Evolutionary conservation across 2,888 invertebrate species (phyloP), one percentile per base, ranked within the genome.

Genomic region (Tyria jacobaeae): DNA sequence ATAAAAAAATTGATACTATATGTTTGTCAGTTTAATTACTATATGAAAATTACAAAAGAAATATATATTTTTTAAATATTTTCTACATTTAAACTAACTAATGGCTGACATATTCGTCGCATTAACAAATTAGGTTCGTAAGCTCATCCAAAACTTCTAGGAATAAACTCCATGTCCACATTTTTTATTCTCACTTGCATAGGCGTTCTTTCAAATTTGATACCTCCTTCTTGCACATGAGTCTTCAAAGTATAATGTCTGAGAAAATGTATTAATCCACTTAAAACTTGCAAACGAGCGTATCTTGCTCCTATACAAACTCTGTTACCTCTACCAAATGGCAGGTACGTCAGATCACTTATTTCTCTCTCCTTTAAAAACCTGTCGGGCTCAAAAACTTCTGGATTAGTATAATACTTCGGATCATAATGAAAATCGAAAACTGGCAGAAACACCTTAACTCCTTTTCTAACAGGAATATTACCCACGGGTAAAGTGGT

Each of bases 241-340:
- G 86, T 86, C 24, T 75, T 77, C 0, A 87, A 57, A 17, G 80
- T 71, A 51, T 79, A 88, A 34, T 82, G 64, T 35, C 76, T 81
- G 3, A 88, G 50, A 1, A 87, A 61, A 62, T 88, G 79, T 2
- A 81, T 68, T 14, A 87, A 54, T 0, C 83, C 84, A 39, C 82
- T 70, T 47, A 85, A 79, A 0, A 83, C 70, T 66, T 89, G 89
- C 7, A 88, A 60, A 12, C 73, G 74, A 0, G 88, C 87, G 58
- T 83, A 87, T 62, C 87, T 82, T 64, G 79, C 74, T 64, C 94
- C 94, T 2, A 94, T 87, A 65, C 94, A 94, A 21, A 84, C 78
- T 41, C 94, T 80, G 5, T 87, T 86, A 0, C 94, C 94, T 73
- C 82, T 89, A 0, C 94, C 94, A 68, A 94, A 94, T 0, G 94